Evolutionary conservation across 1,140 invertebrate genomes (phyloP).

Genomic region (Hestina assimilis): DNA sequence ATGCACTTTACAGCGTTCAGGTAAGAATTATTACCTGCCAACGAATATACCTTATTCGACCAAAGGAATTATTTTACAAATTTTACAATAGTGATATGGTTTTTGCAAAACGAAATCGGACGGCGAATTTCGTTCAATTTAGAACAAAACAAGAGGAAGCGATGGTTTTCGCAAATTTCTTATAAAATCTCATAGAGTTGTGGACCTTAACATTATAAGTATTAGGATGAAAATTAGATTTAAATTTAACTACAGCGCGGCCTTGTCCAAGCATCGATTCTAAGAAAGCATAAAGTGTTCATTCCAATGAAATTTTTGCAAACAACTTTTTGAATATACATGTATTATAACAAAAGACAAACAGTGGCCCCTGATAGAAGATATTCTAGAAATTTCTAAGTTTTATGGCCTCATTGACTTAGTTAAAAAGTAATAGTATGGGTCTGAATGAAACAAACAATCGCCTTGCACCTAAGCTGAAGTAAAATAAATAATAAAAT

Average conservation of each 20-base stretch:
- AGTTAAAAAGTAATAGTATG: too few species aligned
- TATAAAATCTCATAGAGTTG: background rate
- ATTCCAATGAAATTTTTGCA: conserved; percentile 33
- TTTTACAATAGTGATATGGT: background rate
- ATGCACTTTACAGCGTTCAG: too few species aligned
- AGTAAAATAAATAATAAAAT: too few species aligned
- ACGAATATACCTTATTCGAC: too few species aligned
- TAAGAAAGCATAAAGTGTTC: conserved; percentile 27
- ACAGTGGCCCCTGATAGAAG: background rate
- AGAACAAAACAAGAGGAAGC: conserved; percentile 24
- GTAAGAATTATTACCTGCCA: too few species aligned
- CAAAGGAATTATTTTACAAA: conserved; percentile 1
- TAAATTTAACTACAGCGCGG: background rate
- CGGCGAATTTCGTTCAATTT: conserved; percentile 26
- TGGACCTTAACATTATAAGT: background rate
- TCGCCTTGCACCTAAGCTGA: too few species aligned
- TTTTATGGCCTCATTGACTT: background rate
- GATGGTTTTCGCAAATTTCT: conserved; percentile 23
- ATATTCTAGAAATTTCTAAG: background rate
- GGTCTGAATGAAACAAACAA: too few species aligned
- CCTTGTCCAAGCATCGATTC: conserved; percentile 23
- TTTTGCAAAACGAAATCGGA: conserved; percentile 23
- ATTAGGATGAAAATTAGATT: background rate
- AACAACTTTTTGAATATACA: conserved; percentile 23
- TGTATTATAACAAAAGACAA: background rate